Base-by-base conservation (phyloP, 2,797 vertebrate species). In the Sylvia borin region DNA sequence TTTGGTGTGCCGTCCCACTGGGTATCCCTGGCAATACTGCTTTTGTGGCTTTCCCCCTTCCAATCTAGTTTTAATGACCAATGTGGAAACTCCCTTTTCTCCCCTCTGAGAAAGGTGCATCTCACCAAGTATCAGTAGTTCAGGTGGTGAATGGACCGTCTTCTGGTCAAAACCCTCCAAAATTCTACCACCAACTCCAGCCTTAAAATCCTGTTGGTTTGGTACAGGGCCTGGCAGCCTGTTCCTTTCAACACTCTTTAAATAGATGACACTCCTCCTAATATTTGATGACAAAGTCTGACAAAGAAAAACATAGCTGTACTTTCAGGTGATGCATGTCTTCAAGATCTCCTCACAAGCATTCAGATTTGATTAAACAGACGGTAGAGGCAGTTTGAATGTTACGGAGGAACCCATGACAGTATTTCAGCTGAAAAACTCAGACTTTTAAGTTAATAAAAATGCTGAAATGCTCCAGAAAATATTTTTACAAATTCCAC, bases 131-230 rank as follows among this genome's bases (percentile, higher is more conserved):
- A 25, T 36, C 15, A 36, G 34, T 43, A 42, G 10, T 32, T 13
- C 15, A 36, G 31, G 12, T 43, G 12, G 8, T 27, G 17, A 19
- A 32, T 18, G 50, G 32, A 43, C 5, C 20, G 27, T 32, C 3
- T 21, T 34, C 32, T 57, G 32, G 18, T 19, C 15, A 50, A 57
- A 34, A 15, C 1, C 10, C 8, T 18, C 12, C 42, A 31, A 19
- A 34, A 50, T 36, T 57, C 58, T 50, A 13, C 4, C 19, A 8
- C 14, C 2, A 0, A 3, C 15, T 50, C 12, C 32, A 50, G 26
- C 16, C 11, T 42, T 20, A 45, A 40, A 78, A 57, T 71, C 22
- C 11, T 11, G 13, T 50, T 57, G 45, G 20, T 57, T 34, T 57
- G 27, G 11, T 58, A 40, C 11, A 36, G 4, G 12, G 3, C 25